Percentiles rank a stretch among this genome's conserved stretches.
phyloP scores from a whole-genome alignment of 2,797 vertebrate species.

The Tapirus indicus region DNA sequence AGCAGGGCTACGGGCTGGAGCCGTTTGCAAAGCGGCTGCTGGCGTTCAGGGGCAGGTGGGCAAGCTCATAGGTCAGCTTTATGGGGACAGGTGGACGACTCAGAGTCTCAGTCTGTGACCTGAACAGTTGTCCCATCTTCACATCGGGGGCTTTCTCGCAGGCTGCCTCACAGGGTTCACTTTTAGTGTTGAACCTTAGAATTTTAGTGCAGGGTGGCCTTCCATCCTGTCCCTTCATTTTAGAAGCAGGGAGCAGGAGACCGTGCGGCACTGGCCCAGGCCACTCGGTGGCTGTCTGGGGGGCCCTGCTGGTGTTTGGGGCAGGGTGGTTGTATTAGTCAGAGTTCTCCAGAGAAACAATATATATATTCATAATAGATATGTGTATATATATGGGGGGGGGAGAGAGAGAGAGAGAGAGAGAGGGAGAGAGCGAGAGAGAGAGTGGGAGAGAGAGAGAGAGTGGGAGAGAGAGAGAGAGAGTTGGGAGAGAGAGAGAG shows the following conservation, averaged over 20 bases:
- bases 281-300: background rate
- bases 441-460: fast-evolving
- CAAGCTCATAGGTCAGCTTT: fast-evolving
- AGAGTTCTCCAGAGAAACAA: background rate
- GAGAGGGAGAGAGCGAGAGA: background rate
- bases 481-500: too few species aligned
- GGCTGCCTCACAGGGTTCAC: background rate
- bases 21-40: background rate
- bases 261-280: background rate
- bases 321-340: background rate
- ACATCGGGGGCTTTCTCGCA: fast-evolving
- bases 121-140: fast-evolving
- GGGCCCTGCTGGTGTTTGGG: background rate
- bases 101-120: background rate
- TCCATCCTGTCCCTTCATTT: background rate
- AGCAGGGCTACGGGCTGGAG: background rate
- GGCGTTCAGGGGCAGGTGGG: background rate
- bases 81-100: background rate
- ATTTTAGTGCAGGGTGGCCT: background rate
- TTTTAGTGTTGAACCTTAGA: background rate
- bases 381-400: too few species aligned
- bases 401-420: too few species aligned
- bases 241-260: background rate
- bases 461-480: background rate
- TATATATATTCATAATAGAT: too few species aligned